Percentiles rank a stretch among this genome's conserved stretches.
Evolutionary conservation across 1,140 invertebrate species (phyloP).

Genomic region (Ctenoplectra terminalis): DNA sequence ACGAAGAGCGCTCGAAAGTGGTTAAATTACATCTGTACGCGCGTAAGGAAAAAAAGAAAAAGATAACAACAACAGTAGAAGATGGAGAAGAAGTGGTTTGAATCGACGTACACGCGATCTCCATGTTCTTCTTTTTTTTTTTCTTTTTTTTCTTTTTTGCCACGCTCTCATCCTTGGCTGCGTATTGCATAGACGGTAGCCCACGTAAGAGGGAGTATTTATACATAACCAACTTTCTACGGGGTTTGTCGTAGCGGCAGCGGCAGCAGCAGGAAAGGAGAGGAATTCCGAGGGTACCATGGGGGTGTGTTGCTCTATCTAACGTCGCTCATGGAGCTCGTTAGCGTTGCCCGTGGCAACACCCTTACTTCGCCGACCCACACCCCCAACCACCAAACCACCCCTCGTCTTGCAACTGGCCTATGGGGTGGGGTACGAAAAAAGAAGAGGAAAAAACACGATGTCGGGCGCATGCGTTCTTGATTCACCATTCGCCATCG

Average conservation of each 20-base stretch:
- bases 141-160: neutral
- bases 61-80: neutral
- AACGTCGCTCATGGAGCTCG: constrained; percentile 82
- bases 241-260: constrained; percentile 62
- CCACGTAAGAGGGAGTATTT: constrained; percentile 69
- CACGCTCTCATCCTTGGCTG: neutral
- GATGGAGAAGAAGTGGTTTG: neutral
- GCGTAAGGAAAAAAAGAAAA: neutral
- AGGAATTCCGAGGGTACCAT: constrained; percentile 63
- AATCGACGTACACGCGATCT: constrained; percentile 11
- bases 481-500: constrained; percentile 66
- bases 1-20: constrained; percentile 21
- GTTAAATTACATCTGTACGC: constrained; percentile 38
- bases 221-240: constrained; percentile 77
- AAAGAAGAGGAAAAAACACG: constrained; percentile 50
- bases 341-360: constrained; percentile 82
- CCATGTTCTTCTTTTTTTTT: neutral
- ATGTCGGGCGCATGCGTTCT: constrained; percentile 63
- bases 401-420: constrained; percentile 65
- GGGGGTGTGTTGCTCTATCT: constrained; percentile 80
- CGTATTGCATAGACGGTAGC: constrained; percentile 30
- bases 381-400: constrained; percentile 61
- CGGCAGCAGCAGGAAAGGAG: constrained; percentile 31
- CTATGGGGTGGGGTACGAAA: constrained; percentile 53
- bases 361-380: constrained; percentile 74